Conservation (phyloP, 2,888 invertebrate genomes). For the Drosophila quinaria region DNA sequence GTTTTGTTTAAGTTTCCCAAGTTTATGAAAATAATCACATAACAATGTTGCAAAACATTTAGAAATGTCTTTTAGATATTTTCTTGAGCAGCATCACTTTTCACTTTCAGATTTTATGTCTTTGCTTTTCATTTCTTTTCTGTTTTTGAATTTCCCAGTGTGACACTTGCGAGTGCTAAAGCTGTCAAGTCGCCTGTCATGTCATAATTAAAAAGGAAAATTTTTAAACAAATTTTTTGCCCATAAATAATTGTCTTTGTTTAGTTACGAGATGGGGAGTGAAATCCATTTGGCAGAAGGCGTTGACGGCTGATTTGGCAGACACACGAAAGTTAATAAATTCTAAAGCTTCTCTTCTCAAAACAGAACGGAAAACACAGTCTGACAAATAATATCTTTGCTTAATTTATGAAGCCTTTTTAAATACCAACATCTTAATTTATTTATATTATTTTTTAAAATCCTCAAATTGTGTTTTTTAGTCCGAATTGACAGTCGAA, state of each 20-base stretch:
- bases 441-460: slow-evolving; percentile 12
- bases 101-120: slow-evolving; percentile 6
- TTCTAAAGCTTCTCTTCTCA: slow-evolving; percentile 34
- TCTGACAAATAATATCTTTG: slow-evolving; percentile 56
- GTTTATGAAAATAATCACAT: slow-evolving; percentile 35
- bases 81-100: slow-evolving; percentile 7
- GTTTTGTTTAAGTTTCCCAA: slow-evolving; percentile 32
- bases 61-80: slow-evolving; percentile 34
- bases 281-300: slow-evolving; percentile 71
- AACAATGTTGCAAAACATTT: slow-evolving; percentile 74
- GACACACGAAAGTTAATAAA: slow-evolving; percentile 53
- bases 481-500: slow-evolving; percentile 47
- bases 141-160: slow-evolving; percentile 20
- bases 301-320: slow-evolving; percentile 72
- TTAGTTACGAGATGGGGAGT: slow-evolving; percentile 26
- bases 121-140: slow-evolving; percentile 1
- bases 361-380: slow-evolving; percentile 9
- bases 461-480: slow-evolving; percentile 12
- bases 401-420: slow-evolving; percentile 64
- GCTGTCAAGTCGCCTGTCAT: slow-evolving; percentile 76
- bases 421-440: slow-evolving; percentile 31
- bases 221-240: slow-evolving; percentile 55
- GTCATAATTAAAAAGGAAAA: slow-evolving; percentile 77
- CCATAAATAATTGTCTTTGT: slow-evolving; percentile 57
- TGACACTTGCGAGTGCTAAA: slow-evolving; percentile 65